These are phyloP conservation scores for Leptarthrus brevirostris DNA, from an alignment of 2,888 invertebrate genomes.

Conservation along the genomic window DNA sequence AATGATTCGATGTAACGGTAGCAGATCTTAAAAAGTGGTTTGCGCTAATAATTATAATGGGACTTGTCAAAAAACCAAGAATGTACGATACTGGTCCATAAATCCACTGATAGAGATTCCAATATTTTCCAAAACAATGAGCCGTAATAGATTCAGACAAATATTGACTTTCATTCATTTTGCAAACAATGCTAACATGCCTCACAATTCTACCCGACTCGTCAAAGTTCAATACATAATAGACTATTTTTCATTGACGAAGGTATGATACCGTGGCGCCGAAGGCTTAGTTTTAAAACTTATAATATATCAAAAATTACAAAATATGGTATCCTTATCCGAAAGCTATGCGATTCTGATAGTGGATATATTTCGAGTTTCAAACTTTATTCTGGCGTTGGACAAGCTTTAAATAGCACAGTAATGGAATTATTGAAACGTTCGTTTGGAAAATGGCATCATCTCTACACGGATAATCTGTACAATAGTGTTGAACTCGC, in stretches of 20 bases:
- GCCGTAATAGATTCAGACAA: slow-evolving; percentile 6
- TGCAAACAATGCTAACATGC: neutral
- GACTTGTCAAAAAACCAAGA: neutral
- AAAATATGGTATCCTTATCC: slow-evolving; percentile 52
- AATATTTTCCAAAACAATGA: slow-evolving; percentile 7
- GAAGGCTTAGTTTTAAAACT: slow-evolving; percentile 49
- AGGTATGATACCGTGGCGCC: slow-evolving; percentile 49
- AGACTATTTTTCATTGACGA: neutral
- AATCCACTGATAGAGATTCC: neutral
- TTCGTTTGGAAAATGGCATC: neutral
- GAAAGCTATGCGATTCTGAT: slow-evolving; percentile 51
- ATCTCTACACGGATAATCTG: neutral
- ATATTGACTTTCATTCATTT: slow-evolving; percentile 9
- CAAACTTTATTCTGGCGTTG: slow-evolving; percentile 9
- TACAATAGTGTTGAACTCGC: neutral
- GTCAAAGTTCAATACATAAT: neutral
- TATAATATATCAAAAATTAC: slow-evolving; percentile 51
- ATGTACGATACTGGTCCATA: neutral
- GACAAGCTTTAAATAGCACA: neutral
- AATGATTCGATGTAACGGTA: neutral
- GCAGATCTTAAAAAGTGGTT: neutral
- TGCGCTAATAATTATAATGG: neutral
- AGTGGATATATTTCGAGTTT: slow-evolving; percentile 49
- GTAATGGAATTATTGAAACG: neutral
- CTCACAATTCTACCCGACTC: neutral